Conservation (phyloP, 2,797 vertebrate species). For the Liparis tanakae region DNA sequence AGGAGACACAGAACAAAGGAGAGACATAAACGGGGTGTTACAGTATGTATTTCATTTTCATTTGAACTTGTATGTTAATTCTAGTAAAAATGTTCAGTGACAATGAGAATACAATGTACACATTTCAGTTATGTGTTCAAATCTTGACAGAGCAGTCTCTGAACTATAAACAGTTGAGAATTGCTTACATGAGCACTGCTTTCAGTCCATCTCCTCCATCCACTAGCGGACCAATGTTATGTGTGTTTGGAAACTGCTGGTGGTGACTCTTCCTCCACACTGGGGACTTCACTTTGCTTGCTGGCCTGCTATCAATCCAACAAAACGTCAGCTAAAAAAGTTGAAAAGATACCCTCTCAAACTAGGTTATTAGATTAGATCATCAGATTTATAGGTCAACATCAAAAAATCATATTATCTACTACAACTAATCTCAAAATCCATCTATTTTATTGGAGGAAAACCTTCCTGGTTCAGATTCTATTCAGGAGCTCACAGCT, state of each 20-base stretch:
- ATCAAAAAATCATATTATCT: neutral
- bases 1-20: too few species aligned
- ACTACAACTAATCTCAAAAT: conserved; percentile 5
- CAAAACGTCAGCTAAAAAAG: neutral
- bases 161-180: conserved; percentile 19
- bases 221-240: conserved; percentile 21
- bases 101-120: too few species aligned
- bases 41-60: too few species aligned
- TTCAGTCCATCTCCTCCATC: conserved; percentile 29
- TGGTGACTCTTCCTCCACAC: conserved; percentile 34
- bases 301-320: conserved; percentile 24
- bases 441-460: neutral
- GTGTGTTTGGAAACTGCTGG: conserved; percentile 38
- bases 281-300: conserved; percentile 7
- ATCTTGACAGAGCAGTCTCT: conserved; percentile 17
- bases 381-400: neutral
- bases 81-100: too few species aligned
- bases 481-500: too few species aligned
- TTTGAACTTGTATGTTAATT: too few species aligned
- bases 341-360: neutral
- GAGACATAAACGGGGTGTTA: too few species aligned
- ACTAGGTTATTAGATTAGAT: neutral
- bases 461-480: neutral
- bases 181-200: neutral
- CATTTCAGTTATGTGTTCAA: too few species aligned